A percentile compares a stretch with the other conserved stretches of the same genome.
phyloP scores from a whole-genome alignment of 2,888 invertebrate genomes.

The Cosmia trapezina region DNA sequence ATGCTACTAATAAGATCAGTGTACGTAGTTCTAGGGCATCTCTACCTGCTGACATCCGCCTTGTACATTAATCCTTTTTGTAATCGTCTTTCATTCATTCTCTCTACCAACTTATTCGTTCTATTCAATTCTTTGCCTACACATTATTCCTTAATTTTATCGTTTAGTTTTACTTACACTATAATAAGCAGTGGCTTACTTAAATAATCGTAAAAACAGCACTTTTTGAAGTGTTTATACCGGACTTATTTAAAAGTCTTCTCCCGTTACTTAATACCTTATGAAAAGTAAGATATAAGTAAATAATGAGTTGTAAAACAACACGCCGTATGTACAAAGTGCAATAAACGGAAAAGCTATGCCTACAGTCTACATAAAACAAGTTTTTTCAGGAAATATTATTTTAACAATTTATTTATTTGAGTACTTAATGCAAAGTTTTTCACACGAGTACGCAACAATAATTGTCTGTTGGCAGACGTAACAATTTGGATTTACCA shows the following conservation, averaged over 20 bases:
- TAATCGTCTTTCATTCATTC: conserved; percentile 8
- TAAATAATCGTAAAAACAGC: neutral
- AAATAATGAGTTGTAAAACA: conserved; percentile 18
- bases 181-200: neutral
- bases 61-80: neutral
- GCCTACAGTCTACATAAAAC: neutral
- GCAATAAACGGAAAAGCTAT: neutral
- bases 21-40: neutral
- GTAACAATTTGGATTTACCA: neutral
- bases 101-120: neutral
- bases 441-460: neutral
- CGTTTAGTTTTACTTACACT: neutral
- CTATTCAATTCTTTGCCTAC: neutral
- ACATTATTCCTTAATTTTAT: neutral
- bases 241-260: neutral
- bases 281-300: conserved; percentile 14
- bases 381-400: conserved; percentile 2
- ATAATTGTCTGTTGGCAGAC: neutral
- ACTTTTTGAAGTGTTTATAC: neutral
- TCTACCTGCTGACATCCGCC: neutral
- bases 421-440: conserved; percentile 6
- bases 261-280: neutral
- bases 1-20: conserved; percentile 23
- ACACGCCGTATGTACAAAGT: neutral
- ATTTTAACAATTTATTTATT: conserved; percentile 14